Evolutionary conservation across 2,888 invertebrate genomes (phyloP), one percentile per base, ranked within the genome.

Genomic region (Ectemnius cavifrons): DNA sequence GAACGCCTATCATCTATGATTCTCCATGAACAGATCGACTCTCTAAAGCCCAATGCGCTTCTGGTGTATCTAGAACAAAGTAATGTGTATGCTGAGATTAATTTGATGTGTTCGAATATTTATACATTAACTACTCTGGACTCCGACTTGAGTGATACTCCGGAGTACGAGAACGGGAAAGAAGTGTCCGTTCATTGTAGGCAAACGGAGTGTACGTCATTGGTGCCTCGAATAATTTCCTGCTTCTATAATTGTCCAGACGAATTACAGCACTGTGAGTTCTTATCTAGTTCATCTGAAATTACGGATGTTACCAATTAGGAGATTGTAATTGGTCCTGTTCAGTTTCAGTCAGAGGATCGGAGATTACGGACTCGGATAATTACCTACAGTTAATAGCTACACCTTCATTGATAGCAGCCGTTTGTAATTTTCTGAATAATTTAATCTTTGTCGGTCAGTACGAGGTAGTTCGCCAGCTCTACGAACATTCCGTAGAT

Each of bases 371-470:
- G 0, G 85, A 84, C 0, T 74, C 82, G 56, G 86, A 88, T 13
- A 82, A 82, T 77, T 80, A 77, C 63, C 78, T 85, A 16, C 81
- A 87, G 52, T 85, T 89, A 37, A 84, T 92, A 57, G 88, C 92
- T 1, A 92, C 93, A 4, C 92, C 93, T 6, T 86, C 87, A n/a
- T 86, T 93, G 13, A 88, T 93, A 28, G 92, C 91, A 81, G 85
- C 91, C 14, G 76, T 91, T 37, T 90, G 91, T 58, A 87, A 86
- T 75, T 89, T 93, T 68, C 80, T 93, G 11, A 89, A 91, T 75
- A 92, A 92, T 85, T 84, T 93, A 58, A 84, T 92, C 60, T 84
- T 86, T 16, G 79, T 93, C 28, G 89, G 91, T 47, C 88, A 91
- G 56, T 88, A 90, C 23, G 89, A 91, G 18, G 87, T 92, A 13